Base-by-base conservation (phyloP, 2,113 vertebrate species). In the Odobenus rosmarus region DNA sequence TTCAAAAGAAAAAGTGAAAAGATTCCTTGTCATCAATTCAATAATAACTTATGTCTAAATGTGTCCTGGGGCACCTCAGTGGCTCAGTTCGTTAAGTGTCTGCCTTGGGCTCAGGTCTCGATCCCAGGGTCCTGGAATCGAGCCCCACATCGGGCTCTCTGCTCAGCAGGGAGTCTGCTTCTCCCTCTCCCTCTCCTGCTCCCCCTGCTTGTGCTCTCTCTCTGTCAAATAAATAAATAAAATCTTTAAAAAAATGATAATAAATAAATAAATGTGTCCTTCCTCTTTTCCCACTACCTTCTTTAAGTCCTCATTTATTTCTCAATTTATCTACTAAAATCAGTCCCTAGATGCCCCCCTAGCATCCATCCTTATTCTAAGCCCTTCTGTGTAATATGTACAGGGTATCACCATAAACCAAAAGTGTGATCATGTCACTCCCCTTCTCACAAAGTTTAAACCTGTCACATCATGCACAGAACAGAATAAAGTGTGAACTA, bases 1-100 rank as follows among this genome's bases (percentile, higher is more conserved):
- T 62, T 88, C 39, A 83, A 95, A 92, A 95, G 14, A 42, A 95
- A 94, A 95, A n/a, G 24, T 19, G 79, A 92, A 86, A 88, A 19
- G 26, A 74, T 74, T 81, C 62, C 19, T 80, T 51, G 19, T 23
- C 24, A 69, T 49, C 77, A 69, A 61, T 76, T 95, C 26, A 64
- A 26, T 83, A 87, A 57, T 77, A 94, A 42, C 16, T 51, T 62
- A 23, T 3, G 7, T 69, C 46, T 69, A 31, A 28, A 49, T 1
- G 42, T 28, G 28, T 42, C n/a, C 14, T 83, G 46, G 46, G 46
- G 46, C 46, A 8, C 46, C 46, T 46, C 7, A 7, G 46, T 46
- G 8, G 46, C 46, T 46, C 42, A 46, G 42, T 5, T 46, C 5
- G 42, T 7, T 46, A 46, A 46, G 42, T 6, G 42, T 46, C 42